A percentile compares a stretch with the other conserved stretches of the same genome.
Evolutionary conservation across 2,113 vertebrate species (phyloP).

Genomic region (Ptyas mucosa): DNA sequence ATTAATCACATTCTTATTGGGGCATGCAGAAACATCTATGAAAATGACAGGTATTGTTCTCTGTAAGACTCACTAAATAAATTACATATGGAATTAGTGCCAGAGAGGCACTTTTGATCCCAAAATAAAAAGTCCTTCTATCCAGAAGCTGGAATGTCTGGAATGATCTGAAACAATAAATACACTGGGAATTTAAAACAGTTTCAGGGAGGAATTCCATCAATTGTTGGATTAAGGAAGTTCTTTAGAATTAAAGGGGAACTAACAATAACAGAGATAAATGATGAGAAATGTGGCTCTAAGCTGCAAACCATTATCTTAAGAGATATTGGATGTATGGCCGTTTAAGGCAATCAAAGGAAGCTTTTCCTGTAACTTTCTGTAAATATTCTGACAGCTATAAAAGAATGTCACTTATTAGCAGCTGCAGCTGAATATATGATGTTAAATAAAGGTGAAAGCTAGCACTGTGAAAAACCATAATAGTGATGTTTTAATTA

Average conservation of each 20-base stretch:
- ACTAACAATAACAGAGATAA: conserved; percentile 23
- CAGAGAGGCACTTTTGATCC: neutral
- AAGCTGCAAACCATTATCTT: conserved; percentile 21
- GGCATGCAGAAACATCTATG: neutral
- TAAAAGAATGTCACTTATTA: neutral
- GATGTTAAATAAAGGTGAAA: conserved; percentile 40
- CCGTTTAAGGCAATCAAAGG: neutral
- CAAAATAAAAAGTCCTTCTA: too few species aligned
- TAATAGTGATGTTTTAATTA: conserved; percentile 46
- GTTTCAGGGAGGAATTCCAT: neutral
- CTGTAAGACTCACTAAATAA: neutral
- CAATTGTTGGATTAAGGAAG: conserved; percentile 2
- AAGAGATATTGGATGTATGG: conserved; percentile 19
- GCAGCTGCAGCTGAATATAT: conserved; percentile 26
- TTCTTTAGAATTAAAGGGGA: conserved; percentile 24
- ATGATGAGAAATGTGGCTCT: conserved; percentile 22
- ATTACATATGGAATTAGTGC: neutral
- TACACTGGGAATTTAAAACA: neutral
- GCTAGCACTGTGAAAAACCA: conserved; percentile 27
- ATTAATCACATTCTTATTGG: neutral
- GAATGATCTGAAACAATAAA: neutral
- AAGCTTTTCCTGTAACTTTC: neutral
- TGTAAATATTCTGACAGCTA: conserved; percentile 6
- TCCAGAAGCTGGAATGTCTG: neutral
- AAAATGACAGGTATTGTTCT: neutral